phyloP scores from a whole-genome alignment of 2,888 invertebrate species.

The Bimastos eiseni region DNA sequence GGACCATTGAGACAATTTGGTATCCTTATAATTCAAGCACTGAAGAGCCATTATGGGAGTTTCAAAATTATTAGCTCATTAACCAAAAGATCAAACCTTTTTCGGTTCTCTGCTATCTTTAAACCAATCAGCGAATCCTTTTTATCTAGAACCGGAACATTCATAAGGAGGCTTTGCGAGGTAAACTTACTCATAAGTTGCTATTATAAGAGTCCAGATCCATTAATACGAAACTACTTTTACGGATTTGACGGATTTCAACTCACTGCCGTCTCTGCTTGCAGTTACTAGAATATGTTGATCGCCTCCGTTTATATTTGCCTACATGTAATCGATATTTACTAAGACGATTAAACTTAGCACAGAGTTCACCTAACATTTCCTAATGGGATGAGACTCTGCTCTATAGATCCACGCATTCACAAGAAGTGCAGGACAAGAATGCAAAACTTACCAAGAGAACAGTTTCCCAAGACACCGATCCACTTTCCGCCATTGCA shows the following conservation, averaged over 20 bases:
- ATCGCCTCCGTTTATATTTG: background rate
- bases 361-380: background rate
- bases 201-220: no score
- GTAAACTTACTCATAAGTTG: no score
- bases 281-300: background rate
- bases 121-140: no score
- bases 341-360: background rate
- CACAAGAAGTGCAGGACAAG: background rate
- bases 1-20: no score
- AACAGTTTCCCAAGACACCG: constrained; percentile 34
- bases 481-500: constrained; percentile 28
- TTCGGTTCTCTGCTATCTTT: no score
- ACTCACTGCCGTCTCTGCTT: background rate
- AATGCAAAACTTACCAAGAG: background rate
- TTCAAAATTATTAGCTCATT: background rate
- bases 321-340: background rate
- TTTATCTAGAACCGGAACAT: background rate
- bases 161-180: background rate
- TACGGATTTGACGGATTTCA: background rate
- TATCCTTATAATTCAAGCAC: no score
- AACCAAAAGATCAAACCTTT: background rate
- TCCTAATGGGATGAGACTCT: background rate
- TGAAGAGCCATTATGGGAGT: no score
- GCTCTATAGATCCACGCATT: background rate
- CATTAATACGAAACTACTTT: background rate